Base-by-base conservation (phyloP, 1,140 invertebrate genomes). In the Drosophila oshimai region DNA sequence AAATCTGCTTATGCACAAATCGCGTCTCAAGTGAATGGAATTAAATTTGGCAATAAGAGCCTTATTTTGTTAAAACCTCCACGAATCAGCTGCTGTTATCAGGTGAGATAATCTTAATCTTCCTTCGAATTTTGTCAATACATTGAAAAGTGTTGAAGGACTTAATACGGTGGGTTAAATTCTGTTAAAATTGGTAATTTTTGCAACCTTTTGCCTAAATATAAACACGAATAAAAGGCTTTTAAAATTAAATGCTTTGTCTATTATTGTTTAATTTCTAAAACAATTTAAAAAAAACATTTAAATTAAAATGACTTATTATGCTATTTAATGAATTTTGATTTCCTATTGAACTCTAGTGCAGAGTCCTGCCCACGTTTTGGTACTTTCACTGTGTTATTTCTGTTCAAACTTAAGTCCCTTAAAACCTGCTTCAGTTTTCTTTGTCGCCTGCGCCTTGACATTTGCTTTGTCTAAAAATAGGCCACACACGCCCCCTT, bases 361-460 rank as follows among this genome's bases (percentile, higher is more conserved):
- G 4, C 0, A 22, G 2, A 33, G 2, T 18, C 17, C 7, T 6
- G 7, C 3, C 15, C 4, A 28, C 10, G 10, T 15, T 10, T 10
- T 4, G 26, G 12, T 9, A 44, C 22, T 26, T 28, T 29, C 6
- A 7, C 13, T 6, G n/a, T 6, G 1, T 13, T 9, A 13, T 3
- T 34, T 22, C 4, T 10, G 1, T 22, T 13, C 4, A 5, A 10
- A 13, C 1, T 49, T 17, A 55, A 58, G 20, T 28, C 22, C 6
- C n/a, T 6, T n/a, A 17, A 9, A 22, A 17, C 12, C 20, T 12
- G 17, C 9, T 42, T 12, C 26, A 65, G 62, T 37, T 39, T 69
- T 51, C 10, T 49, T 64, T 77, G 68, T 73, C 70, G 60, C 50
- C 69, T 77, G 67, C 24, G 60, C 68, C 29, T 51, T 31, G 51